These are phyloP conservation scores for Enteromius paludinosus DNA, from an alignment of 2,797 vertebrate genomes.

Conservation along the genomic window DNA sequence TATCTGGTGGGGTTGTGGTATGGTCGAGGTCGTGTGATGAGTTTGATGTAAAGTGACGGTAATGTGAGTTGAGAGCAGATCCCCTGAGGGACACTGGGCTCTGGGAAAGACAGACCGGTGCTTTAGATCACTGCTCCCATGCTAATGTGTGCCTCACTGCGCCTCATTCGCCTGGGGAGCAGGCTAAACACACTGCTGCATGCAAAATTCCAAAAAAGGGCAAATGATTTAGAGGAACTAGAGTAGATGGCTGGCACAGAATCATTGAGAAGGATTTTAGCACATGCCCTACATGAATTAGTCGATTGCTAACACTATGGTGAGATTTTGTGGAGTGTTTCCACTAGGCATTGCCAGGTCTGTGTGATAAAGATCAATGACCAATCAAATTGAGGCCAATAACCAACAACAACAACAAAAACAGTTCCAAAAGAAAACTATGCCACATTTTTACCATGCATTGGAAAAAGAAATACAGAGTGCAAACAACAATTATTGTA, in stretches of 20 bases:
- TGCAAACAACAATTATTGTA: neutral
- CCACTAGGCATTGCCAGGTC: neutral
- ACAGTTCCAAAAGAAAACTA: neutral
- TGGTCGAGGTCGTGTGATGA: slow-evolving; percentile 21
- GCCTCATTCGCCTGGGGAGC: neutral
- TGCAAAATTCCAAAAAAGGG: slow-evolving; percentile 12
- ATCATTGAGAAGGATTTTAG: slow-evolving; percentile 3
- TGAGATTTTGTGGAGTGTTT: neutral
- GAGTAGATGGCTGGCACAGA: neutral
- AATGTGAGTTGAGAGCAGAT: slow-evolving; percentile 44
- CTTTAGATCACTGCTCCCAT: slow-evolving; percentile 47
- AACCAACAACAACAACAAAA: neutral
- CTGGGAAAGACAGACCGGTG: slow-evolving; percentile 38
- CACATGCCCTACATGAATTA: neutral
- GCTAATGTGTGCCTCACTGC: slow-evolving; percentile 41
- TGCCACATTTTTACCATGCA: neutral
- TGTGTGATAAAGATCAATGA: neutral
- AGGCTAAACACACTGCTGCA: slow-evolving; percentile 19
- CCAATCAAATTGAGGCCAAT: neutral
- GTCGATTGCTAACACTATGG: slow-evolving; percentile 8
- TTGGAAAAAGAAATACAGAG: neutral
- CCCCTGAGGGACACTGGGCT: slow-evolving; percentile 19
- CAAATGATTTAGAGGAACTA: slow-evolving; percentile 17
- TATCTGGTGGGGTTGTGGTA: slow-evolving; percentile 6
- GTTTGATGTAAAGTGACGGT: slow-evolving; percentile 42